These are phyloP conservation scores for Acleris sparsana DNA, from an alignment of 2,888 invertebrate genomes.

Conservation along the genomic window DNA sequence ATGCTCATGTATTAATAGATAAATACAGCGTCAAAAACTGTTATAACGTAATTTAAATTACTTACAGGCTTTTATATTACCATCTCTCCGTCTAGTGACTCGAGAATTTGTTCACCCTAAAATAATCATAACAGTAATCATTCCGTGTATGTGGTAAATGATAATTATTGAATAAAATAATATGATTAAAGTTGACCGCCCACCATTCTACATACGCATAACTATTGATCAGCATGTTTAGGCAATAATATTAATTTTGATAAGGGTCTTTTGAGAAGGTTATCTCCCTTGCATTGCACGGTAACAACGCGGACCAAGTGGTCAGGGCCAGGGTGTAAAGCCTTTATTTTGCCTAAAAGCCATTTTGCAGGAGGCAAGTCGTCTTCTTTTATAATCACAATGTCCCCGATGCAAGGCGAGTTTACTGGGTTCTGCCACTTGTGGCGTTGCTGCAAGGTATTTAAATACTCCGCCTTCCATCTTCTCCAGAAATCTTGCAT, in stretches of 20 bases:
- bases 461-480: constrained; percentile 44
- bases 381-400: constrained; percentile 26
- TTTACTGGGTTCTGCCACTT: constrained; percentile 40
- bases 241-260: neutral
- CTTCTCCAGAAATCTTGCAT: constrained; percentile 44
- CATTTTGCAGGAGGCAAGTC: constrained; percentile 39
- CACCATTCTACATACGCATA: neutral
- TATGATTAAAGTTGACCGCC: neutral
- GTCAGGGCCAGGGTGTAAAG: constrained; percentile 39
- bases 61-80: too few species aligned
- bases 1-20: too few species aligned
- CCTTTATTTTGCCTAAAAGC: constrained; percentile 37
- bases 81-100: too few species aligned
- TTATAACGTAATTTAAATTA: too few species aligned
- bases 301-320: constrained; percentile 42
- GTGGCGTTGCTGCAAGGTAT: constrained; percentile 39
- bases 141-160: too few species aligned
- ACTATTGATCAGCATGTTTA: neutral
- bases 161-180: too few species aligned
- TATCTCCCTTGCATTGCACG: constrained; percentile 40
- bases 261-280: constrained; percentile 40
- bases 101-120: too few species aligned
- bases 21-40: too few species aligned
- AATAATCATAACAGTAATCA: too few species aligned
- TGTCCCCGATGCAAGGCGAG: constrained; percentile 38